Base-by-base conservation (phyloP, 2,797 vertebrate species). In the Tragelaphus oryx region DNA sequence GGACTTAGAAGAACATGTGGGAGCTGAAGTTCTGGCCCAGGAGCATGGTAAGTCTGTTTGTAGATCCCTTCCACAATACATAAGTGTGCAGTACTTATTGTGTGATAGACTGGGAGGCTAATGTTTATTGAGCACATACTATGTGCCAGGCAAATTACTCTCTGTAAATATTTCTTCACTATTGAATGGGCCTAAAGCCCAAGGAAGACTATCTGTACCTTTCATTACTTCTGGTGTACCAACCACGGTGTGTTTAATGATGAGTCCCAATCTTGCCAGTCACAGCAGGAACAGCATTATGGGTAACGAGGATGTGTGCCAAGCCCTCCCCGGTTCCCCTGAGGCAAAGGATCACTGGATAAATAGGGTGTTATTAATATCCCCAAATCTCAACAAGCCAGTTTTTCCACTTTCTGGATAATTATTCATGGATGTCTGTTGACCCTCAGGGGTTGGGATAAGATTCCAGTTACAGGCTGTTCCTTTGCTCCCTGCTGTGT, bases 301-400 rank as follows among this genome's bases (percentile, higher is more conserved):
- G 60, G 44, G 14, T 22, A 68, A 81, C 1, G 16, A 41, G 28
- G n/a, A 50, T 92, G 54, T 9, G 2, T 90, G 78, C 78, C 55
- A 80, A 90, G 52, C 52, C 30, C 28, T 30, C 28, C 12, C 48
- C 11, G 1, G 14, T 30, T 78, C 24, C 55, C 82, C n/a, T 3
- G 28, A 48, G 76, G 81, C 76, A 60, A 65, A 74, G 41, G 48
- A 16, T 95, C 59, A 52, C 41, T 62, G 33, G 54, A 79, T 78
- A 94, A 95, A 59, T 2, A 68, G 30, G 87, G 62, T 44, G 24
- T 88, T 92, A 86, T 52, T 93, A 88, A 94, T 89, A 20, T 46
- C 10, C n/a, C 33, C 8, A 18, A 79, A 87, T 24, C 83, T 91
- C 50, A 54, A 44, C 60, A 85, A 89, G 17, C 94, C 74, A 91